These are phyloP conservation scores for Drosophila pachea DNA, from an alignment of 1,140 invertebrate species.

Conservation along the genomic window DNA sequence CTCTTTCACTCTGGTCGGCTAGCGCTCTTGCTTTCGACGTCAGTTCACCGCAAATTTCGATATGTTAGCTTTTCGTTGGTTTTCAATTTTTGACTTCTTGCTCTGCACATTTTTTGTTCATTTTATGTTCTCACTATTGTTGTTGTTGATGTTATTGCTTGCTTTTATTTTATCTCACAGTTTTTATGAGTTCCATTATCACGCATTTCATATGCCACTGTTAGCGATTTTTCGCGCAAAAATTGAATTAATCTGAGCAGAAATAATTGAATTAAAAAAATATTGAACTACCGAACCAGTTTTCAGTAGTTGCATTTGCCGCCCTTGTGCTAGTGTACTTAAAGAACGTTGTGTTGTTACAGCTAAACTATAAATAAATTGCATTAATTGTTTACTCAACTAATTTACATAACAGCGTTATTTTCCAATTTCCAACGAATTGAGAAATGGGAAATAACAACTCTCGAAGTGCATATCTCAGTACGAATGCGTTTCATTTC, in stretches of 20 bases:
- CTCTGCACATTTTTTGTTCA: not conserved
- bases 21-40: slow-evolving; percentile 62
- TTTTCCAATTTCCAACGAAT: slow-evolving; percentile 9
- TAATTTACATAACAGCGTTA: slow-evolving; percentile 53
- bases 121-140: slow-evolving; percentile 1
- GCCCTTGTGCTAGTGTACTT: not conserved
- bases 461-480: not conserved
- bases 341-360: slow-evolving; percentile 18
- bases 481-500: slow-evolving; percentile 17
- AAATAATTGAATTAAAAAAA: slow-evolving; percentile 30
- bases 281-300: slow-evolving; percentile 57
- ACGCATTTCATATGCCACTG: slow-evolving; percentile 10
- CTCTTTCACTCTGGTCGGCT: slow-evolving; percentile 9
- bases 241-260: slow-evolving; percentile 25
- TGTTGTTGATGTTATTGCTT: slow-evolving; percentile 33
- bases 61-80: slow-evolving; percentile 51
- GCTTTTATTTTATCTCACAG: slow-evolving; percentile 1
- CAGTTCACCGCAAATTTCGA: slow-evolving; percentile 34
- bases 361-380: slow-evolving; percentile 49
- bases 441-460: not conserved
- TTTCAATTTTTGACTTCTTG: slow-evolving; percentile 35
- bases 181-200: slow-evolving; percentile 21
- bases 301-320: slow-evolving; percentile 28
- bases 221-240: slow-evolving; percentile 48
- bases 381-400: slow-evolving; percentile 34